Conservation (phyloP, 2,113 vertebrate species). For the Brienomyrus brachyistius region DNA sequence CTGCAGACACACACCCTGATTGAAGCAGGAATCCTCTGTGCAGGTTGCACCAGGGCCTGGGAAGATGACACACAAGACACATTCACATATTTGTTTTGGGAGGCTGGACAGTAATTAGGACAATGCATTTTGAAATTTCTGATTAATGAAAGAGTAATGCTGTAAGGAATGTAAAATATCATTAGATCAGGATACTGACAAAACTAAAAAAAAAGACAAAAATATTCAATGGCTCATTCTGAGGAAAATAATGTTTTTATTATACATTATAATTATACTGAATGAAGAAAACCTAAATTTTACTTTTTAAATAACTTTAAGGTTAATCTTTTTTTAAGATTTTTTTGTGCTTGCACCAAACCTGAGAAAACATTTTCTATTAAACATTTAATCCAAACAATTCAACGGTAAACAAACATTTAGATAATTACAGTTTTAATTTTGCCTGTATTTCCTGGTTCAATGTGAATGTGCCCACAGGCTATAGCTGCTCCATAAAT, state of each 20-base stretch:
- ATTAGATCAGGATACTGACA: background rate
- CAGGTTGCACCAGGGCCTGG: conserved; percentile 85
- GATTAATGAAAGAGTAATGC: background rate
- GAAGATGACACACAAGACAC: background rate
- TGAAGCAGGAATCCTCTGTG: conserved; percentile 83
- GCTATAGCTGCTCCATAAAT: background rate
- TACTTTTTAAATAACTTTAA: no score
- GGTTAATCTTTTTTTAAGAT: background rate
- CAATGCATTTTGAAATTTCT: background rate
- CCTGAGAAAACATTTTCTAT: background rate
- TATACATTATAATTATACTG: background rate
- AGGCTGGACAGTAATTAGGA: background rate
- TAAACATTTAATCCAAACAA: background rate
- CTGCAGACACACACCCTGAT: conserved; percentile 88
- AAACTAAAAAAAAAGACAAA: background rate
- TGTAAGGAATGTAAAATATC: background rate
- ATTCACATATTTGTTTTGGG: background rate
- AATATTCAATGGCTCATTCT: background rate
- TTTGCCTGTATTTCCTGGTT: background rate
- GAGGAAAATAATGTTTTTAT: background rate
- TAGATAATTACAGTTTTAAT: background rate
- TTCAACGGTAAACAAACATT: background rate
- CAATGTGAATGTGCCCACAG: background rate
- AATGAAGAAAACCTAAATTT: background rate
- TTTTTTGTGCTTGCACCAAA: background rate